These are phyloP conservation scores for Jaculus jaculus DNA, from an alignment of 2,113 vertebrate genomes.

Conservation along the genomic window DNA sequence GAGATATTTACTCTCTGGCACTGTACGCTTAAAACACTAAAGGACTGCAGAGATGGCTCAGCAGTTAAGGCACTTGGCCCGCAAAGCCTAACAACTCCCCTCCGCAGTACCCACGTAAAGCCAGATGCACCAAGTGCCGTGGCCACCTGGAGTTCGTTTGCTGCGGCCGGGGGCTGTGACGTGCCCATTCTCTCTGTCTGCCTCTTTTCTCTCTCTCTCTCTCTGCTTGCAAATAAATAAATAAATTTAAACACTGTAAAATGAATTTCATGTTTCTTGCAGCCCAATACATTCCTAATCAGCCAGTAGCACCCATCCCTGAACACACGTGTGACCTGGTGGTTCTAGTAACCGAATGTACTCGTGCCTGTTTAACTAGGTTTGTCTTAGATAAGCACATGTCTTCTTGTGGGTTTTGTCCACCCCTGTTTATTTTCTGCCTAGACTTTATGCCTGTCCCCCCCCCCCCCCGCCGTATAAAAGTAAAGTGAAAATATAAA, in stretches of 20 bases:
- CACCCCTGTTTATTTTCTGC: background rate
- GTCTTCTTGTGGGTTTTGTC: background rate
- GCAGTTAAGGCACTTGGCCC: no score
- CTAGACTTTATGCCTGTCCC: background rate
- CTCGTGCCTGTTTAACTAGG: background rate
- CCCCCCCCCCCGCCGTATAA: no score
- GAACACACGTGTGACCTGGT: background rate
- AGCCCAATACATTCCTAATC: constrained; percentile 21
- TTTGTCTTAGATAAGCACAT: background rate
- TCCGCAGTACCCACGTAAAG: no score
- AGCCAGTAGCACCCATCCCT: background rate
- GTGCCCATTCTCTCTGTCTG: no score
- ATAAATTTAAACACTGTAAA: background rate
- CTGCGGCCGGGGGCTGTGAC: no score
- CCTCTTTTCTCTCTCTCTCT: no score
- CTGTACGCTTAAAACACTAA: no score
- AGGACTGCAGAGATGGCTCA: no score
- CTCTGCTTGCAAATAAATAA: no score
- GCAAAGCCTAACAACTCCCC: no score
- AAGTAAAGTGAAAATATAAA: background rate
- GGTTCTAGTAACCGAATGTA: background rate
- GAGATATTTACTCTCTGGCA: background rate
- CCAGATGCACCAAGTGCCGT: no score
- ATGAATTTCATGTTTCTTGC: constrained; percentile 26
- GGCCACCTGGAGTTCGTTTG: no score